A percentile compares a stretch with the other conserved stretches of the same genome.
These are phyloP conservation scores for Ramphastos sulfuratus DNA, from an alignment of 2,113 vertebrate species.

Conservation along the genomic window DNA sequence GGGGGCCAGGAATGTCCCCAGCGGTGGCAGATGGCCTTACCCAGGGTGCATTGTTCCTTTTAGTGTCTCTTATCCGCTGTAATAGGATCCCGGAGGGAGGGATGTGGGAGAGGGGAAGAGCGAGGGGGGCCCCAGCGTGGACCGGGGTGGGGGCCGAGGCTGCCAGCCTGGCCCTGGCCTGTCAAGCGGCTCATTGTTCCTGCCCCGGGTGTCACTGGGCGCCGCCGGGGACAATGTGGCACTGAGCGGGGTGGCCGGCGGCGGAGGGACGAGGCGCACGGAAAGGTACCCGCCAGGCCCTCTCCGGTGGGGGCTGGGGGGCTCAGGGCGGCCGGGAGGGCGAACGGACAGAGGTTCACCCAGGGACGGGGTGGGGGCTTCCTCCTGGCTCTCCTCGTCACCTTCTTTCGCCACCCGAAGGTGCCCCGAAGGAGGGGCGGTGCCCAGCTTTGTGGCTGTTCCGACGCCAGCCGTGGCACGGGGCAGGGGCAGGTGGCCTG, in stretches of 20 bases:
- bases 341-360: not conserved
- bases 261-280: constrained; percentile 33
- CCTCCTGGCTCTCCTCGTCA: not conserved
- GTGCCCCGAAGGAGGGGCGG: constrained; percentile 24
- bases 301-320: not conserved
- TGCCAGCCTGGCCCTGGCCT: constrained; percentile 73
- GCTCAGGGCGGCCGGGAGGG: constrained; percentile 12
- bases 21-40: constrained; percentile 74
- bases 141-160: constrained; percentile 69
- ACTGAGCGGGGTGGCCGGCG: constrained; percentile 74
- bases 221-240: constrained; percentile 80
- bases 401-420: not conserved
- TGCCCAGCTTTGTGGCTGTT: not conserved
- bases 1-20: constrained; percentile 58
- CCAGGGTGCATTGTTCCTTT: constrained; percentile 76
- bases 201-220: constrained; percentile 77
- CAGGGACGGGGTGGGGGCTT: not conserved
- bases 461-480: not conserved
- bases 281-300: constrained; percentile 4
- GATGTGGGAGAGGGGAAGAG: constrained; percentile 64
- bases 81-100: constrained; percentile 80
- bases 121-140: constrained; percentile 69
- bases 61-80: constrained; percentile 77
- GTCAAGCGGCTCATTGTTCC: constrained; percentile 81
- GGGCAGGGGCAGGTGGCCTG: not conserved